These are phyloP conservation scores for Eristalis arbustorum DNA, from an alignment of 2,888 invertebrate species.

Conservation along the genomic window DNA sequence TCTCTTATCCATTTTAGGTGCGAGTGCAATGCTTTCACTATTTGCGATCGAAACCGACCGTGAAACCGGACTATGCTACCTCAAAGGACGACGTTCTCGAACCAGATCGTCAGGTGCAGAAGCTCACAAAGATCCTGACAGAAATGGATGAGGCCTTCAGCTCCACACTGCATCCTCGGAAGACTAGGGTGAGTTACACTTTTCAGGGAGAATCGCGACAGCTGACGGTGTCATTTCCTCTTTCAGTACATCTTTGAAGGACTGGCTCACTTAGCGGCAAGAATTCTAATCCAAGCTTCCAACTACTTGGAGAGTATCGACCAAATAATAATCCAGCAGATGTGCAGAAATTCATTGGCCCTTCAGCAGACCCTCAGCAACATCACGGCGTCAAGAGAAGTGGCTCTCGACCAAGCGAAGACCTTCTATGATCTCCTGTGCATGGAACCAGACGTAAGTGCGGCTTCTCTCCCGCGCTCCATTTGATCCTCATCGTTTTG, in stretches of 20 bases:
- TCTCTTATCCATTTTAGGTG: conserved; percentile 82
- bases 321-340: conserved; percentile 90
- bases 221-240: conserved; percentile 54
- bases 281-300: conserved; percentile 90
- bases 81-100: conserved; percentile 87
- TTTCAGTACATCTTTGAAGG: conserved; percentile 94
- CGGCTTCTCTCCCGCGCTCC: background rate
- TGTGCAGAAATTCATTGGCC: conserved; percentile 92
- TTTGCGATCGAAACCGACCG: conserved; percentile 82
- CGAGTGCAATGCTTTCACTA: conserved; percentile 98
- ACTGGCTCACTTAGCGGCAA: conserved; percentile 88
- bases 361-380: conserved; percentile 92
- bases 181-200: conserved; percentile 84
- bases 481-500: background rate
- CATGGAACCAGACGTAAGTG: conserved; percentile 87
- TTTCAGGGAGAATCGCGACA: background rate
- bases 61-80: conserved; percentile 76
- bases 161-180: conserved; percentile 87
- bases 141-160: conserved; percentile 89
- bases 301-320: conserved; percentile 90
- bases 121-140: conserved; percentile 88
- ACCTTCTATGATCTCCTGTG: conserved; percentile 93
- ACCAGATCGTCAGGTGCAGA: conserved; percentile 88
- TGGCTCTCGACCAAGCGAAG: conserved; percentile 93
- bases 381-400: conserved; percentile 90